phyloP scores from a whole-genome alignment of 2,113 vertebrate genomes.

The Zeus faber region DNA sequence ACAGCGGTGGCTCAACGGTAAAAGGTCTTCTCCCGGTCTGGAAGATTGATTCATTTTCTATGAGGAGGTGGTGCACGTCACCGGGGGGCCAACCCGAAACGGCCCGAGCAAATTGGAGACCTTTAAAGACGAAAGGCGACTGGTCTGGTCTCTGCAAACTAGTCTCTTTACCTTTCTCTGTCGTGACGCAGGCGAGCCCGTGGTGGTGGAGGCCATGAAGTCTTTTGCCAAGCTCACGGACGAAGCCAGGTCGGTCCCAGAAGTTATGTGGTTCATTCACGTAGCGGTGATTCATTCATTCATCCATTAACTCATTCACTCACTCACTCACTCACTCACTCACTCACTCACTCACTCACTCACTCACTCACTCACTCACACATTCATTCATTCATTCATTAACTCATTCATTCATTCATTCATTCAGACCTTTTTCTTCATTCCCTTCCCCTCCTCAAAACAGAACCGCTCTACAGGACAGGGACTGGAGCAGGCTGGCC shows the following conservation, averaged over 20 bases:
- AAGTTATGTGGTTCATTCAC: not conserved
- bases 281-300: not conserved
- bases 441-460: not conserved
- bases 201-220: constrained; percentile 77
- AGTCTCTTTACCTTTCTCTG: no score
- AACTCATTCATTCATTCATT: not conserved
- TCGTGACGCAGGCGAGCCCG: constrained; percentile 64
- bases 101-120: no score
- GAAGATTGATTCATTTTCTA: not conserved
- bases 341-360: no score
- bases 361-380: no score
- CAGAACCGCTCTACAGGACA: constrained; percentile 62
- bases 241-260: constrained; percentile 70
- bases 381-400: not conserved
- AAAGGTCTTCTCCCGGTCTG: not conserved
- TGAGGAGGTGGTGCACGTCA: no score
- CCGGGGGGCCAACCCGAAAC: no score
- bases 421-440: not conserved
- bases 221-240: constrained; percentile 78
- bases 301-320: not conserved
- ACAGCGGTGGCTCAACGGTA: constrained; percentile 79
- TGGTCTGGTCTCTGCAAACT: not conserved
- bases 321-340: no score
- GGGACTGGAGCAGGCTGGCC: constrained; percentile 71
- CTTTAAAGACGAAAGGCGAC: not conserved